phyloP scores from a whole-genome alignment of 1,140 invertebrate genomes.

The Semibalanus balanoides region DNA sequence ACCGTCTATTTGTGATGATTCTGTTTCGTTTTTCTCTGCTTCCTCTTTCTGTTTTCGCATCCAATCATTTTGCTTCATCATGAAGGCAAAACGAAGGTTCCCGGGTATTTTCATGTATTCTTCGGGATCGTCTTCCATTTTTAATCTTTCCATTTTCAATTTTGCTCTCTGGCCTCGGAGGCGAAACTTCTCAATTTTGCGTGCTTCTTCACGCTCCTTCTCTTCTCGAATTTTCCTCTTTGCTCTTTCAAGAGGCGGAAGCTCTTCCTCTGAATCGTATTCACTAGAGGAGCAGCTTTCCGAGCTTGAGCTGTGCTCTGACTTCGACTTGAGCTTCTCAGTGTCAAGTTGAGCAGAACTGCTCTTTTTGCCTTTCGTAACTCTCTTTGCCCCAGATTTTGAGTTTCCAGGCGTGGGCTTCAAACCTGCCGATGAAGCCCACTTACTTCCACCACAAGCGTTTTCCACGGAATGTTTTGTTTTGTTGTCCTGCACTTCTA shows the following conservation, averaged over 20 bases:
- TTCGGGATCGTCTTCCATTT: background rate
- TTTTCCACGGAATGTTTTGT: background rate
- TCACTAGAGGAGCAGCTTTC: background rate
- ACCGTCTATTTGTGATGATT: background rate
- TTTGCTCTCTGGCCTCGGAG: background rate
- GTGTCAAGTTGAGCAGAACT: too few relatives aligned
- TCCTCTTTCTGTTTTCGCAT: background rate
- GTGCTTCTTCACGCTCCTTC: background rate
- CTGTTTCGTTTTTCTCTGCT: background rate
- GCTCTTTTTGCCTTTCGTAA: too few relatives aligned
- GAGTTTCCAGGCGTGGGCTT: background rate
- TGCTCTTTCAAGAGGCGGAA: background rate
- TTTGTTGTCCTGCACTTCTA: background rate
- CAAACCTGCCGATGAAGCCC: background rate
- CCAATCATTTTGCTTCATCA: background rate
- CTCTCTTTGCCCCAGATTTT: background rate
- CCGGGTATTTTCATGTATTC: background rate
- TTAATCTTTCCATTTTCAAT: background rate
- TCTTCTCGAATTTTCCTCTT: background rate
- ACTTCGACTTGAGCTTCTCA: background rate
- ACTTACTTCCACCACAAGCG: background rate
- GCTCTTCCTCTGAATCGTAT: background rate
- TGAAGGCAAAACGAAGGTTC: background rate
- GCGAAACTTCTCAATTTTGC: background rate
- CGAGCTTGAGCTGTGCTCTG: background rate